Percentiles rank a stretch among this genome's conserved stretches.
phyloP scores from a whole-genome alignment of 2,113 vertebrate species.

The Cyprinodon variegatus region DNA sequence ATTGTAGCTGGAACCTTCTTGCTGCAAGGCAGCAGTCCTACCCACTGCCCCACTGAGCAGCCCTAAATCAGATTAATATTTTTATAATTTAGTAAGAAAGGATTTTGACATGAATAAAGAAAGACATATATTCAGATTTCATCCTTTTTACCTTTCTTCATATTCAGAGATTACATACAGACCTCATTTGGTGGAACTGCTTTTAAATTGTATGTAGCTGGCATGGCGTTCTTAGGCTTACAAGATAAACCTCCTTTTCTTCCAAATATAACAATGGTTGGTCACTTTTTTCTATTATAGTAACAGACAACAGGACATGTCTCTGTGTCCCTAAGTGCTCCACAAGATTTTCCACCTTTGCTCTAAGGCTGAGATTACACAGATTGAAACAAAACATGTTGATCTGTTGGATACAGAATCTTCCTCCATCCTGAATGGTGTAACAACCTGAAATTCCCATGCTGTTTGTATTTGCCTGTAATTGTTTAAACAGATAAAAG shows the following conservation, averaged over 20 bases:
- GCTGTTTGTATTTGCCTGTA: background rate
- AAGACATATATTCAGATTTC: too few relatives aligned
- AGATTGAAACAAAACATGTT: background rate
- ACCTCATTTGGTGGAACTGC: background rate
- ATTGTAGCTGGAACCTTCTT: too few relatives aligned
- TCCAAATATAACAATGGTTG: background rate
- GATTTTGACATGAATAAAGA: too few relatives aligned
- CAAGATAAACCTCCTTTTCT: background rate
- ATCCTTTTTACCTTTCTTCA: background rate
- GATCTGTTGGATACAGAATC: too few relatives aligned
- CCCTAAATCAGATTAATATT: too few relatives aligned
- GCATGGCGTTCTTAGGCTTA: background rate
- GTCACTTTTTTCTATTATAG: background rate
- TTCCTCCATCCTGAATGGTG: too few relatives aligned
- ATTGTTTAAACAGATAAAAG: background rate
- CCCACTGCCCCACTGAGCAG: too few relatives aligned
- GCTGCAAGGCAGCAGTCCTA: too few relatives aligned
- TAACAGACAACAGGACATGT: background rate
- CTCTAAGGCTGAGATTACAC: background rate
- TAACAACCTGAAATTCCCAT: too few relatives aligned
- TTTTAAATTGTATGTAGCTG: background rate
- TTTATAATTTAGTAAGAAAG: too few relatives aligned
- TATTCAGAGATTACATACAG: background rate
- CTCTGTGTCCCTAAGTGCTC: background rate
- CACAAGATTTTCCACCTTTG: background rate